Base-by-base conservation (phyloP, 1,140 invertebrate genomes). In the Harpegnathos saltator region DNA sequence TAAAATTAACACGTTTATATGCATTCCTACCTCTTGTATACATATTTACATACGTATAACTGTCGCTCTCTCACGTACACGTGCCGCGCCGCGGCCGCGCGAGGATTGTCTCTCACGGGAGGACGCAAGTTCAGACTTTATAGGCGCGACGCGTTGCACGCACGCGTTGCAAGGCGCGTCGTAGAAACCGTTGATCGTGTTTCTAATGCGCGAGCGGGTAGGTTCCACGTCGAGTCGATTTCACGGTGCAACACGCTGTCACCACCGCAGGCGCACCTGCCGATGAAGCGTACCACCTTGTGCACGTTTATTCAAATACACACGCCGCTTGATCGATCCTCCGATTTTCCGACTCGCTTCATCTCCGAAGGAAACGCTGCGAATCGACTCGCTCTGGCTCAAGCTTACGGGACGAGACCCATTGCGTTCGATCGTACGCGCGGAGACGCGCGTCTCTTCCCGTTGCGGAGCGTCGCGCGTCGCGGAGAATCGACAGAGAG, bases 241-340 rank as follows among this genome's bases (percentile, higher is more conserved):
- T 89, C 38, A 85, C 86, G 88, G 75, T 89, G 85, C 83, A 90
- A 85, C 82, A 86, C 82, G 92, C 90, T 91, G 87, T 59, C 38
- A 86, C n/a, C 44, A 56, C 48, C 63, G 58, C 69, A 44, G 44
- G 33, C 48, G 54, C 17, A 56, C 84, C 48, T 15, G 66, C 65
- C 62, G 54, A 61, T 72, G 26, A 83, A 65, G 78, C 50, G 38
- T 84, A 59, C 50, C 19, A 83, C 24, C 59, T 65, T 68, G 63
- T 77, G 59, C 82, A 71, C 84, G 54, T 80, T 80, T 80, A 71
- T 65, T 80, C 52, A 52, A 69, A 33, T n/a, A n/a, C 38, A 80
- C 33, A 71, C 44, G 33, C 65, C n/a, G 54, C 75, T 44, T 77
- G 50, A 48, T 58, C 44, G 66, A 19, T 81, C 24, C 24, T 19